Base-by-base conservation (phyloP, 2,797 vertebrate species). In the Onychomys torridus region DNA sequence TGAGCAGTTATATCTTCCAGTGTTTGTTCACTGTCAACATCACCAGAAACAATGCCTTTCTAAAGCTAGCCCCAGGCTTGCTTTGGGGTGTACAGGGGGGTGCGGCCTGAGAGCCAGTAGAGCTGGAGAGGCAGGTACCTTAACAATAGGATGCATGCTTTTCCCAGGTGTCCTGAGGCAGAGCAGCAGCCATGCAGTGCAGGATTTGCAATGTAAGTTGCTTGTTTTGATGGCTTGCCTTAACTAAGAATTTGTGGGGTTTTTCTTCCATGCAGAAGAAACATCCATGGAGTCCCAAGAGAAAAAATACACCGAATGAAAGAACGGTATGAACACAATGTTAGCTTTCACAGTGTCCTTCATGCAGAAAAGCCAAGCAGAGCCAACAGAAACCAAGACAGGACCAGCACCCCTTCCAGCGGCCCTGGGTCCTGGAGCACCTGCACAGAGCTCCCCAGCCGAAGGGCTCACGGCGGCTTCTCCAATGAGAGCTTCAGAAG, bases 231-330 rank as follows among this genome's bases (percentile, higher is more conserved):
- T 40, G 63, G 0, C 6, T 1, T 40, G 29, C 77, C 0, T 13
- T 93, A 95, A 94, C 55, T 97, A 93, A 97, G 96, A 57, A 8
- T 89, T 43, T 96, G 90, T 65, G 19, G n/a, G 43, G 19, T 85
- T 52, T 95, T 97, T 95, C 96, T 96, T 87, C 65, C 61, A 37
- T 76, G 5, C 84, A 99, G 99, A 98, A 98, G 98, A 97, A 99
- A 99, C 32, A 98, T 85, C 94, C 99, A 99, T 49, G 97, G 46
- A 0, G 98, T 99, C 23, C 98, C 99, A 57, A 97, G 93, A 96
- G 97, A 99, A 94, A 99, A 97, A 96, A 99, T 99, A 92, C 98
- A 98, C 21, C 97, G 97, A 43, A 99, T 99, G 99, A 99, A 99
- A 95, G 98, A 99, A 43, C 77, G 98, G 8, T 99, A 99, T 0